Evolutionary conservation across 2,113 vertebrate genomes (phyloP), one percentile per base, ranked within the genome.

Genomic region (Otis tarda): DNA sequence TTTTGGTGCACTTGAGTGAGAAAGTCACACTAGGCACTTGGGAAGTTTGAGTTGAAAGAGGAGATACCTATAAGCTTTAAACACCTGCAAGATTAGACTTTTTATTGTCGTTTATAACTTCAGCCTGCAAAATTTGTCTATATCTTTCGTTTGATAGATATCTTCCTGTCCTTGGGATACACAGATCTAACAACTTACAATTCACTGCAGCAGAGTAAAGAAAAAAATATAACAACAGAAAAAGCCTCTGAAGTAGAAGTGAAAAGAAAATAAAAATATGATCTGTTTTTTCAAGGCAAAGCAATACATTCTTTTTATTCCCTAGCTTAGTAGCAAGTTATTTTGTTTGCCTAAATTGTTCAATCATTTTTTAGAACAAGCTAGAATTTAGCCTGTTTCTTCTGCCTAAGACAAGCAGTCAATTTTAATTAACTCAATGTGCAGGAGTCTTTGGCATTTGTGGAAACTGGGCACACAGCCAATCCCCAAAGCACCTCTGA

Each of bases 401-500:
- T 98, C 94, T 97, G 80, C 79, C 83, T 97, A 97, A 97, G 97
- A 98, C 97, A 98, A 98, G 96, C 97, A 98, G 97, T 98, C 98
- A 98, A 97, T 98, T 98, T 98, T 98, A 98, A 98, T 98, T 98
- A 98, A 98, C 97, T 98, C 82, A 59, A 39, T 91, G 71, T 95
- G 92, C 89, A 96, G 88, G 90, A 98, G 78, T 88, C 80, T 96
- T 93, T 98, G 97, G 96, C 96, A 96, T 97, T 97, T 97, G 94
- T 97, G 89, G 92, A 98, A 97, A 95, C 95, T 92, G 97, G 98
- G 98, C 97, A 97, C 49, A 77, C 14, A 97, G 97, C 97, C 98
- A 98, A 83, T 94, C 65, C 89, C 90, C 96, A 97, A 94, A 98
- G 93, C 90, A 96, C 53, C 31, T 81, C 95, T 97, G 94, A 98